Base-by-base conservation (phyloP, 2,113 vertebrate species). In the Chaenogobius annularis region DNA sequence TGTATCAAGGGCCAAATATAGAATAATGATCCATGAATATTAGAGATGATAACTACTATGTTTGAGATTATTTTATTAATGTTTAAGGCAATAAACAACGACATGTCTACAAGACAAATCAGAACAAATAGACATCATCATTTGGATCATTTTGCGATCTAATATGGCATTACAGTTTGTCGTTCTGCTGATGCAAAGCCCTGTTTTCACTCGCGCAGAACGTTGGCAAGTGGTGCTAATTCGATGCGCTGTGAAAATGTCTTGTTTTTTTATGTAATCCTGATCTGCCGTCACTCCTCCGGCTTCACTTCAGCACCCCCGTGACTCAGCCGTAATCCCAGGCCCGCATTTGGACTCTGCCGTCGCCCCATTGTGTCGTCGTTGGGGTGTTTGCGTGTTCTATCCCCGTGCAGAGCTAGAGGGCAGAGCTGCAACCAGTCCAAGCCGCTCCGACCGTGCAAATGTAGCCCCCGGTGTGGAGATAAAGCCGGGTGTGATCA, bases 291-390 rank as follows among this genome's bases (percentile, higher is more conserved):
- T 20, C 35, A 20, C 61, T 37, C 47, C 74, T 75, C 70, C 37
- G 40, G 79, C 72, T 80, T 70, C 26, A 74, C 37, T 40, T 40
- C 35, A 73, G 81, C 77, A 70, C 74, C 73, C 0, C 43, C 58
- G 74, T 83, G 80, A 90, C 77, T 89, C 80, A 83, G 70, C 70
- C 78, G 50, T 84, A 83, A 85, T 85, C 80, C 65, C 46, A 52
- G 61, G 63, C 73, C 56, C 74, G 68, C 78, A 68, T 82, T 82
- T 72, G 66, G 83, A 81, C 82, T 69, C 43, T 83, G 50, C 50
- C 62, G 58, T 58, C 62, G 22, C 22, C 5, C 37, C 14, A 55
- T 13, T 8, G 31, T 23, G 31, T 23, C 10, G 22, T 48, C 1
- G 68, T 4, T n/a, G 10, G 56, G 5, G 12, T 7, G 50, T 10